These are phyloP conservation scores for Caradrina kadenii DNA, from an alignment of 2,888 invertebrate genomes.

Conservation along the genomic window DNA sequence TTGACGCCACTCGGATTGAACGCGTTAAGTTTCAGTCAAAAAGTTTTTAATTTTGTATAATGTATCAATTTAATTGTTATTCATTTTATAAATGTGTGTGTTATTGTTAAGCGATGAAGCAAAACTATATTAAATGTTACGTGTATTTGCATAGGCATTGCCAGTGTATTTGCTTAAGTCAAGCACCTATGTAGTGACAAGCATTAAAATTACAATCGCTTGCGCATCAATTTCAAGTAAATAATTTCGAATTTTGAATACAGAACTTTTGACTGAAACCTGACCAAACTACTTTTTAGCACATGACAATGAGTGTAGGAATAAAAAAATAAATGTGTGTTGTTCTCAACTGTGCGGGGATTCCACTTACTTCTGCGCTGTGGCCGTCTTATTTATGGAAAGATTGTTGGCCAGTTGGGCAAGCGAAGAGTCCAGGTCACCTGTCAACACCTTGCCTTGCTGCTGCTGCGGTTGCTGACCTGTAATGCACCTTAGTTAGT, in stretches of 20 bases:
- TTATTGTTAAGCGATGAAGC: constrained; percentile 16
- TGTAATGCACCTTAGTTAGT: constrained; percentile 66
- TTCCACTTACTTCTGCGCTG: constrained; percentile 93
- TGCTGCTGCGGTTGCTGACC: constrained; percentile 83
- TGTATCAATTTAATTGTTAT: background rate
- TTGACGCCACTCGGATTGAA: constrained; percentile 71
- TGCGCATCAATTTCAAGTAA: constrained; percentile 4
- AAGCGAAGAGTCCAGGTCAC: constrained; percentile 98
- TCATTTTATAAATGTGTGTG: background rate
- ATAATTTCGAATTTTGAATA: background rate
- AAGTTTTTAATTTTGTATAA: constrained; percentile 4
- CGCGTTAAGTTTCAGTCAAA: constrained; percentile 63
- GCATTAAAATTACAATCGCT: constrained; percentile 7
- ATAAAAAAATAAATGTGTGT: constrained; percentile 37
- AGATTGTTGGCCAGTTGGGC: constrained; percentile 98
- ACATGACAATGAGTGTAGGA: constrained; percentile 66
- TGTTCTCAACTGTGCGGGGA: background rate
- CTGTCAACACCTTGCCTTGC: constrained; percentile 95
- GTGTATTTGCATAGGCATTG: constrained; percentile 11
- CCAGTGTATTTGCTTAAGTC: constrained; percentile 19
- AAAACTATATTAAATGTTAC: constrained; percentile 14
- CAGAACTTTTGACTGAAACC: constrained; percentile 66
- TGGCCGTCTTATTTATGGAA: constrained; percentile 94
- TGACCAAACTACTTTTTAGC: constrained; percentile 69
- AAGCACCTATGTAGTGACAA: constrained; percentile 22